Evolutionary conservation across 2,113 vertebrate genomes (phyloP).

Genomic region (Ornithorhynchus anatinus): DNA sequence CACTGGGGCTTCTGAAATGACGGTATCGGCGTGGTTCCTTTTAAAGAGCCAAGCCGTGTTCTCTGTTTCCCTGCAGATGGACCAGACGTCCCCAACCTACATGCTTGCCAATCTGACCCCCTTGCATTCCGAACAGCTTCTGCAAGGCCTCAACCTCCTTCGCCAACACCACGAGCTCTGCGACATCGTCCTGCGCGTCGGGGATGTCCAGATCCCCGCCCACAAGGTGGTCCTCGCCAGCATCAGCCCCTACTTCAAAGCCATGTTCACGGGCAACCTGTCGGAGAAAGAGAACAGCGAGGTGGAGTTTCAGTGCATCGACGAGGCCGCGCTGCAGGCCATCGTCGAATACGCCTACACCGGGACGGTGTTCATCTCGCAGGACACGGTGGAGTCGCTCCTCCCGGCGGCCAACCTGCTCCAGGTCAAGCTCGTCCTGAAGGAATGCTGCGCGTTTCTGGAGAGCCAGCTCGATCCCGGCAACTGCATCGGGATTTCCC

Average conservation of each 20-base stretch:
- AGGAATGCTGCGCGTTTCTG: constrained; percentile 96
- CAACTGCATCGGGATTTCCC: constrained; percentile 97
- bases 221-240: constrained; percentile 97
- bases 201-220: constrained; percentile 95
- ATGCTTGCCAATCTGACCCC: constrained; percentile 96
- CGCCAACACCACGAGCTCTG: constrained; percentile 96
- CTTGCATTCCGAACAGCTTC: constrained; percentile 95
- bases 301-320: constrained; percentile 95
- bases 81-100: constrained; percentile 91
- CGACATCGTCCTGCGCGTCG: constrained; percentile 91
- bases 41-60: constrained; percentile 16
- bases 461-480: constrained; percentile 95
- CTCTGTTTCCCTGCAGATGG: constrained; percentile 82
- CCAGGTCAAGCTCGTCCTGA: constrained; percentile 94
- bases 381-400: constrained; percentile 95
- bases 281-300: constrained; percentile 95
- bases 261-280: constrained; percentile 97
- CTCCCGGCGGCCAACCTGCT: constrained; percentile 97
- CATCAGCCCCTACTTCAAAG: constrained; percentile 98
- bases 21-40: constrained; percentile 1
- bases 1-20: no score
- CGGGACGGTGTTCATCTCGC: constrained; percentile 94
- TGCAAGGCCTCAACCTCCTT: constrained; percentile 95
- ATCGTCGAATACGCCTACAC: constrained; percentile 98
- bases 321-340: constrained; percentile 91